phyloP scores from a whole-genome alignment of 2,797 vertebrate genomes.

The Phataginus tetradactyla region DNA sequence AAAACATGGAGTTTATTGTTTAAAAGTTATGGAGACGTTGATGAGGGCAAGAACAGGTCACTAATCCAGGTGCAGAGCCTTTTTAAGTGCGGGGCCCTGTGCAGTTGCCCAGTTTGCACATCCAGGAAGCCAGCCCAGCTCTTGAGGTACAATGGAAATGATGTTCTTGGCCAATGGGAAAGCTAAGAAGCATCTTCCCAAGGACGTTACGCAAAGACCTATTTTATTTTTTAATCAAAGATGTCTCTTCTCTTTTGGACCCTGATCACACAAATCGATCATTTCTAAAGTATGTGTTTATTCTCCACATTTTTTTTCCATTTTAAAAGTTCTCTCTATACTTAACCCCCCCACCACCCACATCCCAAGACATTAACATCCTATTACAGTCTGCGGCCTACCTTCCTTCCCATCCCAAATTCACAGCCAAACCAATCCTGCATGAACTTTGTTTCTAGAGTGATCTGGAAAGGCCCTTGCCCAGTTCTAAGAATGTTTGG shows the following conservation, averaged over 20 bases:
- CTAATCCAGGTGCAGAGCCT: background rate
- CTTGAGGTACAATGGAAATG: background rate
- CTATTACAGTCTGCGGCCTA: background rate
- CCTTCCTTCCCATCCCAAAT: background rate
- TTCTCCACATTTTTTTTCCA: background rate
- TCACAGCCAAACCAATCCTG: background rate
- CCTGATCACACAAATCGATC: background rate
- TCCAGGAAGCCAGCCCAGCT: background rate
- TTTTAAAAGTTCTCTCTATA: constrained; percentile 3
- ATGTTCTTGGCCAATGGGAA: background rate
- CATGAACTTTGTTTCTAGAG: background rate
- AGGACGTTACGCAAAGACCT: background rate
- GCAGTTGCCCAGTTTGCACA: background rate
- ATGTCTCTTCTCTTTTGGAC: background rate
- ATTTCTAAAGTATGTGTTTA: background rate
- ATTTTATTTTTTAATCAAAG: background rate
- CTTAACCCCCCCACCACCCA: background rate
- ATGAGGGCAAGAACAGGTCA: background rate
- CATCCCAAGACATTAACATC: background rate
- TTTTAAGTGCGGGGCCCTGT: accelerated
- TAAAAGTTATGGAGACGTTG: background rate
- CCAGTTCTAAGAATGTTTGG: background rate
- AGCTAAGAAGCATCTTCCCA: background rate
- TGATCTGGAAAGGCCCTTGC: background rate
- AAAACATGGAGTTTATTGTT: background rate